Evolutionary conservation across 2,888 invertebrate genomes (phyloP), one percentile per base, ranked within the genome.

Genomic region (Epinotia bilunana): DNA sequence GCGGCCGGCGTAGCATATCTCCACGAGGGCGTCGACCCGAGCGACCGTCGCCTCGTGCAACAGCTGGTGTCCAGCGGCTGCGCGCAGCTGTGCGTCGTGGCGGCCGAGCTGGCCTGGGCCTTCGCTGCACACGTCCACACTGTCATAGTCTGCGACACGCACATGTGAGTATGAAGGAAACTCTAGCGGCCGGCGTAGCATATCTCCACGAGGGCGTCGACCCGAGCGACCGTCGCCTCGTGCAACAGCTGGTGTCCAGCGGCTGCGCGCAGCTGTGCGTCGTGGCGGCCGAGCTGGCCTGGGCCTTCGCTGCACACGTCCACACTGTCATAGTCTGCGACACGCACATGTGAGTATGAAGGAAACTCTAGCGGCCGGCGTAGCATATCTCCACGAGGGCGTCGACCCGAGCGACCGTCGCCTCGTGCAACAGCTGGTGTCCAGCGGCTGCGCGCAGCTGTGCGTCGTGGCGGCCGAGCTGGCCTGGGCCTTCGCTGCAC

Each of bases 341-440:
- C 16, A 49, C 49, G 13, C 49, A 49, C 49, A 12, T n/a, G n/a
- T n/a, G n/a, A n/a, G n/a, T n/a, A n/a, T n/a, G n/a, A 97, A 97
- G 79, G 99, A 99, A 87, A 98, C 99, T 0, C 91, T 99, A 0
- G 96, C 97, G 0, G 98, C 98, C 84, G 99, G 99, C 43, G 99
- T 99, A 18, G 99, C 98, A 0, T 99, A 99, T 90, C 95, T 99
- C 68, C 99, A 99, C 90, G 99, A 99, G 93, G 99, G 99, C 12
- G 95, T 99, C 11, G 96, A 96, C 3, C 90, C 96, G 0, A 95
- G 96, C 63, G 99, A 99, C 94, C 95, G 98, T 68, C 96, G 97
- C 39, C 95, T 99, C 67, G 99, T 99, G 12, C 98, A 99, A 85
- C 98, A 98, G 88, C 94, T 99, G 72, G 98, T 99, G 86, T 97